A percentile compares a stretch with the other conserved stretches of the same genome.
Evolutionary conservation across 2,113 vertebrate genomes (phyloP).

Genomic region (Ellobius talpinus): DNA sequence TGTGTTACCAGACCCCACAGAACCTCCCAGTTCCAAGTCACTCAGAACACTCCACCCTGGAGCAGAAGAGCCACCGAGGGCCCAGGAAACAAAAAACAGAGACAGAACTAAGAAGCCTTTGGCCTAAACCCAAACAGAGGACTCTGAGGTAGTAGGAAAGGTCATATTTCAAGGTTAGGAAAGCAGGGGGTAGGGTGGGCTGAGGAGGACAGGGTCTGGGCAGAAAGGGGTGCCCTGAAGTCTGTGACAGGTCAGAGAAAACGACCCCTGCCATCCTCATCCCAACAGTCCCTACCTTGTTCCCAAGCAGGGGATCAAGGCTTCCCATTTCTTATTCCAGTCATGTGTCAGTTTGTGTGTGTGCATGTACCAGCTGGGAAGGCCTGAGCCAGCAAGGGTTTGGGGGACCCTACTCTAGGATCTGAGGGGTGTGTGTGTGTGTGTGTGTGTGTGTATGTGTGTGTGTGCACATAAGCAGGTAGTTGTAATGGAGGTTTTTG

Average conservation of each 20-base stretch:
- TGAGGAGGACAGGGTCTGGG: not conserved
- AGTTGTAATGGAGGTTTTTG: not conserved
- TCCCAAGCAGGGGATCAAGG: not conserved
- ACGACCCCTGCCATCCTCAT: not conserved
- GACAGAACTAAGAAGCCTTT: not conserved
- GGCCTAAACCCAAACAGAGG: not conserved
- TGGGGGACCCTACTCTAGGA: not conserved
- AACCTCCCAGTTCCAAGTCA: not conserved
- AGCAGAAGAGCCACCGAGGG: not conserved
- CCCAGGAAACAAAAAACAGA: not conserved
- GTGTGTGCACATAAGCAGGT: not conserved
- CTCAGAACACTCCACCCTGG: not conserved
- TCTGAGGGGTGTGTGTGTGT: not conserved
- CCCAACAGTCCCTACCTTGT: not conserved
- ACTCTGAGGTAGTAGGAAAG: not conserved
- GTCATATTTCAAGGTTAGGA: not conserved
- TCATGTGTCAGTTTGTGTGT: not conserved
- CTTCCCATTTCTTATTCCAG: not conserved
- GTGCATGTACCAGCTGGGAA: not conserved
- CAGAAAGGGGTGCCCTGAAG: not conserved
- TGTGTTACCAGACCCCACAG: not conserved
- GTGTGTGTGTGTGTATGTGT: not conserved
- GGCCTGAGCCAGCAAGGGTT: not conserved
- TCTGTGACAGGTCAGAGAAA: not conserved
- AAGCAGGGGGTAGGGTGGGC: not conserved